Conservation (phyloP, 2,113 vertebrate species). For the Aegithalos caudatus region DNA sequence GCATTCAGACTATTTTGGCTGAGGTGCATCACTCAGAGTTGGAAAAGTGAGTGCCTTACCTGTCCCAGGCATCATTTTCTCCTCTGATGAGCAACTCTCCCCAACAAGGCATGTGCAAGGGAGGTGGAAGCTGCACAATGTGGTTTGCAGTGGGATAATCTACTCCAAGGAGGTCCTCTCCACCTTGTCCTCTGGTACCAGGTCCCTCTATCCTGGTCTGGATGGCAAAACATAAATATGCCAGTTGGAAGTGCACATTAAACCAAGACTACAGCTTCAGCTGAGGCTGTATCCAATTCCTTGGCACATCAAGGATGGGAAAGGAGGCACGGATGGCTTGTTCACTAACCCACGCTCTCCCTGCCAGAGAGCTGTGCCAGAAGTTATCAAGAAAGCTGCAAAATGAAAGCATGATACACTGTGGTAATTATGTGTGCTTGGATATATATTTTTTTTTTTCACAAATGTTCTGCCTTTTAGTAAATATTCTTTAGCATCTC, state of each 20-base stretch:
- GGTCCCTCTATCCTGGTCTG: background rate
- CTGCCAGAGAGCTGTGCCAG: slow-evolving; percentile 58
- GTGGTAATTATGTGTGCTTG: slow-evolving; percentile 37
- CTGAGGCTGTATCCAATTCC: background rate
- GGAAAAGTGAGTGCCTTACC: background rate
- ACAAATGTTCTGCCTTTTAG: slow-evolving; percentile 29
- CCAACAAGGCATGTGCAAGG: too few species aligned
- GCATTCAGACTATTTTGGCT: background rate
- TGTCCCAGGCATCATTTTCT: background rate
- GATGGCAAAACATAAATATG: background rate
- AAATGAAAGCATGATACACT: slow-evolving; percentile 34
- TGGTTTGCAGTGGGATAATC: accelerated
- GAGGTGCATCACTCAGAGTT: background rate
- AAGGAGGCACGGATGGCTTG: background rate
- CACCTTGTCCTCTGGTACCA: background rate
- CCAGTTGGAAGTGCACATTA: background rate
- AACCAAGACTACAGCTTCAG: slow-evolving; percentile 14
- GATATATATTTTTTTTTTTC: background rate
- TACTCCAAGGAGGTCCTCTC: background rate
- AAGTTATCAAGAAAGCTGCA: slow-evolving; percentile 45
- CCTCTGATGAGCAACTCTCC: background rate
- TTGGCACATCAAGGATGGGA: slow-evolving; percentile 12
- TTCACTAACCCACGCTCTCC: background rate
- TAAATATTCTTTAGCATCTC: slow-evolving; percentile 27
- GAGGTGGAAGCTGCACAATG: accelerated